Evolutionary conservation across 2,888 invertebrate genomes (phyloP).

Genomic region (Drosophila paranaensis): DNA sequence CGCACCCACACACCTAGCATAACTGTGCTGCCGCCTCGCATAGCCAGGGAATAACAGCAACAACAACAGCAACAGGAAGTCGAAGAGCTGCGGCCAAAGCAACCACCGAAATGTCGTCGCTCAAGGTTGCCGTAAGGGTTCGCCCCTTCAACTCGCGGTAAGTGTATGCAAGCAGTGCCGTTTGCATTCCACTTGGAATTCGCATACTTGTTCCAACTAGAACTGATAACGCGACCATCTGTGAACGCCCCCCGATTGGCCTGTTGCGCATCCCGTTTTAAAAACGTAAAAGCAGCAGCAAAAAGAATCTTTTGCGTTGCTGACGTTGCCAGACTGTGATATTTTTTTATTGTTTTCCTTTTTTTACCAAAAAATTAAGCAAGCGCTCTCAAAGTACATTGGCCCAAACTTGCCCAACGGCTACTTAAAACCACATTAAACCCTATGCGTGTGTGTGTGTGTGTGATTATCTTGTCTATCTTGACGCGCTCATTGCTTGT

Average conservation of each 20-base stretch:
- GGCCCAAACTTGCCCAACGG: slow-evolving; percentile 42
- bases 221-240: slow-evolving; percentile 16
- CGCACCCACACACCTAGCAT: slow-evolving; percentile 18
- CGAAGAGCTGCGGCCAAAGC: slow-evolving; percentile 15
- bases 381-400: slow-evolving; percentile 35
- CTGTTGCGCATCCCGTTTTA: slow-evolving; percentile 57
- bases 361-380: slow-evolving; percentile 30
- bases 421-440: slow-evolving; percentile 67
- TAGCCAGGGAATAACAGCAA: slow-evolving; percentile 43
- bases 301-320: slow-evolving; percentile 32
- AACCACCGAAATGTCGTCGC: slow-evolving; percentile 90
- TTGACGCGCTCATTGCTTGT: slow-evolving; percentile 55
- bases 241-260: slow-evolving; percentile 52
- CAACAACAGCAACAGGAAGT: slow-evolving; percentile 20
- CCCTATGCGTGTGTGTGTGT: slow-evolving; percentile 7
- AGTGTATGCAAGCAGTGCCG: slow-evolving; percentile 48
- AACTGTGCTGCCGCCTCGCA: slow-evolving; percentile 30
- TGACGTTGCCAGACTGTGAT: slow-evolving; percentile 45
- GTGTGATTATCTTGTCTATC: slow-evolving; percentile 50
- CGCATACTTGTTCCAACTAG: slow-evolving; percentile 16
- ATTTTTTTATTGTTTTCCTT: slow-evolving; percentile 12
- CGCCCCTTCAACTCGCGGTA: slow-evolving; percentile 96
- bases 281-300: slow-evolving; percentile 14
- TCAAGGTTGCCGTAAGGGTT: slow-evolving; percentile 96
- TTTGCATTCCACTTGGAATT: slow-evolving; percentile 20